Evolutionary conservation across 2,113 vertebrate species (phyloP).

Genomic region (Lampris incognitus): DNA sequence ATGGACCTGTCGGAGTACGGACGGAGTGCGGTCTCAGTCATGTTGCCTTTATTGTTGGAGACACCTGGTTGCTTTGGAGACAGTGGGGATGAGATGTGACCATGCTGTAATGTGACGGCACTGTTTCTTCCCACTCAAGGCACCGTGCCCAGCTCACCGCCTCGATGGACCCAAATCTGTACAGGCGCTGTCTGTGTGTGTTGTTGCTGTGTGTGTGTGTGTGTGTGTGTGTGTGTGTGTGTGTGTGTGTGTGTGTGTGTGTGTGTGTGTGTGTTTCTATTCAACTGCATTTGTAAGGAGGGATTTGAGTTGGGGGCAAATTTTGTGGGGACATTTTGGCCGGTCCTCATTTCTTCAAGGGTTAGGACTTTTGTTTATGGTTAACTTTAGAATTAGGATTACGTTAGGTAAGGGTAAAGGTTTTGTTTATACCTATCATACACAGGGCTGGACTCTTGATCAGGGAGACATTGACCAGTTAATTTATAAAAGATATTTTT

Average conservation of each 20-base stretch:
- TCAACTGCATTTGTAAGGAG: not conserved
- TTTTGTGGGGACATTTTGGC: too few species aligned
- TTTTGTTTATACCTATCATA: conserved; percentile 85
- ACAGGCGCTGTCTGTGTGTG: conserved; percentile 13
- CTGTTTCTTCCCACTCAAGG: conserved; percentile 65
- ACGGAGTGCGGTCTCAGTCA: conserved; percentile 4
- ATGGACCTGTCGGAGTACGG: not conserved
- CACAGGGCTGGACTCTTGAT: conserved; percentile 39
- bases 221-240: conserved; percentile 10
- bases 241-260: conserved; percentile 2
- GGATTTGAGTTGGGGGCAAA: not conserved
- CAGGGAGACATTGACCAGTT: too few species aligned
- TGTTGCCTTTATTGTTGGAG: conserved; percentile 42
- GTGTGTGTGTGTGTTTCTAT: too few species aligned
- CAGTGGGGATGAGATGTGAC: conserved; percentile 75
- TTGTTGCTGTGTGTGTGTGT: not conserved
- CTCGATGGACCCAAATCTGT: conserved; percentile 53
- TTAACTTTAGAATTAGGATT: too few species aligned
- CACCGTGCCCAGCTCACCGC: conserved; percentile 56
- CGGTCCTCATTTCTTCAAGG: too few species aligned
- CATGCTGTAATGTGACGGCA: conserved; percentile 67
- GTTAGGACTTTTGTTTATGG: too few species aligned
- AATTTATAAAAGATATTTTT: conserved; percentile 85
- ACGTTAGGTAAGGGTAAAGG: too few species aligned
- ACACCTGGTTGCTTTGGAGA: conserved; percentile 74